Percentiles rank a stretch among this genome's conserved stretches.
Evolutionary conservation across 1,140 invertebrate species (phyloP).

Genomic region (Drosophila chauvacae): DNA sequence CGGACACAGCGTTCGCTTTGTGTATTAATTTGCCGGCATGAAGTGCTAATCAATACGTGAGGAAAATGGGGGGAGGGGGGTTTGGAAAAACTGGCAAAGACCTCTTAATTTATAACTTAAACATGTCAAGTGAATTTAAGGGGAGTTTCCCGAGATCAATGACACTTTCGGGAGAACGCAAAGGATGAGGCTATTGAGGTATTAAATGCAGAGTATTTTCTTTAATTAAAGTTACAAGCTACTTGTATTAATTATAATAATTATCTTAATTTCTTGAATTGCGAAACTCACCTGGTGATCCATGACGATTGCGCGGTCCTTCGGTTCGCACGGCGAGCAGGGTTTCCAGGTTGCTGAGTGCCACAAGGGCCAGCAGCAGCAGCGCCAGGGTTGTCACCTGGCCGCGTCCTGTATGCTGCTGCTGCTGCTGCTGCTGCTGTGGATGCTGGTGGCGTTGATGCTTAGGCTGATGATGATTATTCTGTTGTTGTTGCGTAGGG

Average conservation of each 20-base stretch:
- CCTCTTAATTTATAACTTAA: slow-evolving; percentile 41
- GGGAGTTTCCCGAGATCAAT: slow-evolving; percentile 19
- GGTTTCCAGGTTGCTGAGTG: slow-evolving; percentile 66
- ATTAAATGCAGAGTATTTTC: not conserved
- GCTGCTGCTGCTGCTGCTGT: slow-evolving; percentile 2
- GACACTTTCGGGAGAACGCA: slow-evolving; percentile 10
- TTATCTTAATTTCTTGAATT: not conserved
- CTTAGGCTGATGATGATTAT: not conserved
- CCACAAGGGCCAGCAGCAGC: slow-evolving; percentile 59
- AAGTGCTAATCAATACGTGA: slow-evolving; percentile 59
- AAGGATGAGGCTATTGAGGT: not conserved
- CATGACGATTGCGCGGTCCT: slow-evolving; percentile 59
- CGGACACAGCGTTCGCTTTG: slow-evolving; percentile 32
- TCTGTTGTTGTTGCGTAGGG: not conserved
- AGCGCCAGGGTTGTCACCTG: slow-evolving; percentile 58
- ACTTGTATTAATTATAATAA: not conserved
- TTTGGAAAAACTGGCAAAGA: slow-evolving; percentile 32
- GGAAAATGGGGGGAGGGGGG: not conserved
- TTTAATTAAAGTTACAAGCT: slow-evolving; percentile 1
- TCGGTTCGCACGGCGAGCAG: slow-evolving; percentile 57
- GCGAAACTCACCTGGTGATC: slow-evolving; percentile 64
- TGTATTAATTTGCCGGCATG: slow-evolving; percentile 35
- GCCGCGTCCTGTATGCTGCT: slow-evolving; percentile 11
- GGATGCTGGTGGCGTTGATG: slow-evolving; percentile 4
- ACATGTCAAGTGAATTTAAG: slow-evolving; percentile 22